A percentile compares a stretch with the other conserved stretches of the same genome.
These are phyloP conservation scores for Cephus sareptanus DNA, from an alignment of 2,888 invertebrate genomes.

Conservation along the genomic window DNA sequence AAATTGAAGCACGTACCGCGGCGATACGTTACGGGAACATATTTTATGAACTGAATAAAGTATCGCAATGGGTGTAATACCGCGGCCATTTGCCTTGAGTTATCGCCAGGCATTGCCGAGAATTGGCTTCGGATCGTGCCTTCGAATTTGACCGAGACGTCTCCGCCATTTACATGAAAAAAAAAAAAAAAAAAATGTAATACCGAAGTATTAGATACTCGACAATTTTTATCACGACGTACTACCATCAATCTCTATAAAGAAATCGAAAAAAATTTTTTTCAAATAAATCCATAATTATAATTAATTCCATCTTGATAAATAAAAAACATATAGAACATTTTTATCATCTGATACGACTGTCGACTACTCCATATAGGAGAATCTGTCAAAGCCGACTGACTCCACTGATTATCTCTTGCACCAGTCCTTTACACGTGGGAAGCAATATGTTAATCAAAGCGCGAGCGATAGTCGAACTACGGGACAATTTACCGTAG, in stretches of 20 bases:
- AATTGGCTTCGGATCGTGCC: slow-evolving; percentile 52
- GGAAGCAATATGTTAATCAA: slow-evolving; percentile 52
- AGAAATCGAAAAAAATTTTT: not conserved
- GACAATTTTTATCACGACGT: not conserved
- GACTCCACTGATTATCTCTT: not conserved
- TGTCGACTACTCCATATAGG: not conserved
- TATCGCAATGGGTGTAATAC: slow-evolving; percentile 53
- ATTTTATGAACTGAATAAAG: slow-evolving; percentile 61
- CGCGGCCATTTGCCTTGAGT: slow-evolving; percentile 51
- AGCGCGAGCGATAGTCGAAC: slow-evolving; percentile 44
- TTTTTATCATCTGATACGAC: not conserved
- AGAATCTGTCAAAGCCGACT: not conserved
- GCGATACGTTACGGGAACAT: slow-evolving; percentile 55
- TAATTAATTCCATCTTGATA: not conserved
- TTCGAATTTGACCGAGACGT: slow-evolving; percentile 22
- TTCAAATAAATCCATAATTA: not conserved
- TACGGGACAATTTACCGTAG: slow-evolving; percentile 41
- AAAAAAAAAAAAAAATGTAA: not conserved
- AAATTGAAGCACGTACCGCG: slow-evolving; percentile 56
- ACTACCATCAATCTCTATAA: not conserved
- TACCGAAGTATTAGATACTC: not conserved
- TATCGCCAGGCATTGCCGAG: slow-evolving; percentile 48
- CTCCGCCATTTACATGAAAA: not conserved
- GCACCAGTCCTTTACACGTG: slow-evolving; percentile 10
- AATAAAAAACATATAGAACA: not conserved